Percentiles rank a stretch among this genome's conserved stretches.
phyloP scores from a whole-genome alignment of 2,113 vertebrate genomes.

The Pedetes capensis region DNA sequence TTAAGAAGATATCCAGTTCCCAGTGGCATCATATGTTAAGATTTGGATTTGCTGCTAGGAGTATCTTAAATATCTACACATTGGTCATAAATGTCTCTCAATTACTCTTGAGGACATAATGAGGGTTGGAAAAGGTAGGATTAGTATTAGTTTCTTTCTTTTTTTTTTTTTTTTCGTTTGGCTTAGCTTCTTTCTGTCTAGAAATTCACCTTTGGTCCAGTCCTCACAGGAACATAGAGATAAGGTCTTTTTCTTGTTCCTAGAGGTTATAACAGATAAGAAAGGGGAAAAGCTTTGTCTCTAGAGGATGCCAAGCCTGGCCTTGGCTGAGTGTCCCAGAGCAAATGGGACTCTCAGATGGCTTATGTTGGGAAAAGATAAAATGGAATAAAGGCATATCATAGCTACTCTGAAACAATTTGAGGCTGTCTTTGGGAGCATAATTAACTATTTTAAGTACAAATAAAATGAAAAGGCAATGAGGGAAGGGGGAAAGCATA shows the following conservation, averaged over 20 bases:
- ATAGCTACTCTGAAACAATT: background rate
- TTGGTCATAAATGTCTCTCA: background rate
- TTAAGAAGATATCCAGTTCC: background rate
- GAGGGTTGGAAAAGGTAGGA: too few relatives aligned
- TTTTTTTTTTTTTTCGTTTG: background rate
- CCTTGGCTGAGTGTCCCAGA: background rate
- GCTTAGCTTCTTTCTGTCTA: background rate
- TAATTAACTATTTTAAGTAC: background rate
- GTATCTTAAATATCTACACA: background rate
- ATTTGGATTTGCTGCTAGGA: background rate
- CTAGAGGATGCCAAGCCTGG: background rate
- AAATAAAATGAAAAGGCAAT: background rate
- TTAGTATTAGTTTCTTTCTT: background rate
- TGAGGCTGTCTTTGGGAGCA: background rate
- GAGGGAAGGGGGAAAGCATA: background rate
- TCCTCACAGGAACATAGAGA: background rate
- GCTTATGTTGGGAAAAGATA: background rate
- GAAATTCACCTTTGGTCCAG: background rate
- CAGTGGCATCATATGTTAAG: background rate
- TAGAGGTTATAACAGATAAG: background rate
- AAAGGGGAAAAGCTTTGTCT: background rate
- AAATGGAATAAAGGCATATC: fast-evolving
- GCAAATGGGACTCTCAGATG: background rate
- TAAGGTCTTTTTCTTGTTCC: background rate
- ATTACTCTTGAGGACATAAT: background rate